Evolutionary conservation across 92 coral and sea anemone species (phyloP).

Genomic region (Heteractis magnifica): DNA sequence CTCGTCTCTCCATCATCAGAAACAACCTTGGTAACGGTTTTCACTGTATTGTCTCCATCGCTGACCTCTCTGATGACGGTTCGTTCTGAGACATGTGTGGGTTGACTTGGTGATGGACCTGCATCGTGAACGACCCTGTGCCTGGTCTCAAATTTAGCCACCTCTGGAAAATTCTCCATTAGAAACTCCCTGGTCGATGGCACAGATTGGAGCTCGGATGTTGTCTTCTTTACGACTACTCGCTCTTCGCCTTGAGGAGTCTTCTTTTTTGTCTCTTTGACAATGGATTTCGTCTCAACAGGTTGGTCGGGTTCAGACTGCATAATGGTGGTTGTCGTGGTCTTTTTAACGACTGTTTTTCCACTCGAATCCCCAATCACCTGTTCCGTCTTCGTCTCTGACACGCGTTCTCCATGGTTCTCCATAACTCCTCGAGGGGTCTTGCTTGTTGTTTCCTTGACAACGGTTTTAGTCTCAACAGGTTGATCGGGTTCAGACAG

Average conservation of each 20-base stretch:
- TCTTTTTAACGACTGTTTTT: background rate
- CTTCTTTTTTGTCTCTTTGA: constrained; percentile 15
- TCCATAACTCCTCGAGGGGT: constrained; percentile 4
- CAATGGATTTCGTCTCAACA: constrained; percentile 20
- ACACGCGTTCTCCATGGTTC: background rate
- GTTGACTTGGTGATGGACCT: background rate
- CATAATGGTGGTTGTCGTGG: constrained; percentile 16
- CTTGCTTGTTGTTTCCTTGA: constrained; percentile 22
- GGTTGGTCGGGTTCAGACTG: constrained; percentile 19
- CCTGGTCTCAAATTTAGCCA: constrained; percentile 1
- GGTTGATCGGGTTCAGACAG: constrained; percentile 18
- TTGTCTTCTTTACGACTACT: constrained; percentile 20
- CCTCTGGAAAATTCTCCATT: constrained; percentile 13
- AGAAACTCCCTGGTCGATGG: constrained; percentile 27
- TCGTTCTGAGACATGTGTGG: constrained; percentile 12
- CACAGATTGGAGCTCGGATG: constrained; percentile 20
- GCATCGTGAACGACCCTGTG: background rate
- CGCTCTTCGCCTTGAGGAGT: constrained; percentile 18
- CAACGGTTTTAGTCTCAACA: constrained; percentile 22
- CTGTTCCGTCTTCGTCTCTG: constrained; percentile 2
- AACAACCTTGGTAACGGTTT: constrained; percentile 25
- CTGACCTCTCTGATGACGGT: constrained; percentile 20
- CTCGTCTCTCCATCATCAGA: constrained; percentile 16
- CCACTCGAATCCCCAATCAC: background rate
- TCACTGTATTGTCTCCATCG: constrained; percentile 17